Percentiles rank a stretch among this genome's conserved stretches.
Evolutionary conservation across 2,113 vertebrate genomes (phyloP).

Genomic region (Psammodynastes pulverulentus): DNA sequence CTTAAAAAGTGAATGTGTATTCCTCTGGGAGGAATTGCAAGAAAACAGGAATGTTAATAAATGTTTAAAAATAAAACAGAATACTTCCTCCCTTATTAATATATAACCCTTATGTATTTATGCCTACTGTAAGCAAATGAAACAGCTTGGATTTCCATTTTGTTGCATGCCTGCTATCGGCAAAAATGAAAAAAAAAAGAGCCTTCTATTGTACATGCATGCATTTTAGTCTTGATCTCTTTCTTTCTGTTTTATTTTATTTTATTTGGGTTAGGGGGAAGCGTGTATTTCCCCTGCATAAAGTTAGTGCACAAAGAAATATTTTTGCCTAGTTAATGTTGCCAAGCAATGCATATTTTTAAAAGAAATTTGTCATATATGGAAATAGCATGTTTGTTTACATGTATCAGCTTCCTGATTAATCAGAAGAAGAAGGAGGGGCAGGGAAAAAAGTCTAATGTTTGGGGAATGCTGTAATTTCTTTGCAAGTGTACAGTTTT

Average conservation of each 20-base stretch:
- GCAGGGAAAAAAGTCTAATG: constrained; percentile 63
- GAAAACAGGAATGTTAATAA: constrained; percentile 76
- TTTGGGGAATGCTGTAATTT: constrained; percentile 79
- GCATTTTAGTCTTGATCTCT: constrained; percentile 61
- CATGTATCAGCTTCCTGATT: constrained; percentile 77
- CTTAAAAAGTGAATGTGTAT: constrained; percentile 82
- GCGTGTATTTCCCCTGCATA: constrained; percentile 70
- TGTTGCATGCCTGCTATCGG: constrained; percentile 73
- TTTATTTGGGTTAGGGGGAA: background rate
- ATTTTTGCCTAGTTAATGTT: constrained; percentile 85
- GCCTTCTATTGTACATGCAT: constrained; percentile 74
- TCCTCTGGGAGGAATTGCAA: constrained; percentile 84
- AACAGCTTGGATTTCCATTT: constrained; percentile 64
- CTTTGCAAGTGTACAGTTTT: constrained; percentile 85
- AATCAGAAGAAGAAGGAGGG: background rate
- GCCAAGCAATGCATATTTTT: constrained; percentile 84
- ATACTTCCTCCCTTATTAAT: constrained; percentile 82
- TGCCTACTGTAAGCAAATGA: constrained; percentile 77
- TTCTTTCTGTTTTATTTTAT: background rate
- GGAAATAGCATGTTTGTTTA: constrained; percentile 81
- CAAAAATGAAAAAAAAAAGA: constrained; percentile 32
- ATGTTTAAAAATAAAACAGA: constrained; percentile 68
- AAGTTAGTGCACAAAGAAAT: constrained; percentile 83
- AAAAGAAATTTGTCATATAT: constrained; percentile 73
- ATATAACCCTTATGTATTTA: constrained; percentile 78